A percentile compares a stretch with the other conserved stretches of the same genome.
phyloP scores from a whole-genome alignment of 2,797 vertebrate species.

The Sciurus vulgaris region DNA sequence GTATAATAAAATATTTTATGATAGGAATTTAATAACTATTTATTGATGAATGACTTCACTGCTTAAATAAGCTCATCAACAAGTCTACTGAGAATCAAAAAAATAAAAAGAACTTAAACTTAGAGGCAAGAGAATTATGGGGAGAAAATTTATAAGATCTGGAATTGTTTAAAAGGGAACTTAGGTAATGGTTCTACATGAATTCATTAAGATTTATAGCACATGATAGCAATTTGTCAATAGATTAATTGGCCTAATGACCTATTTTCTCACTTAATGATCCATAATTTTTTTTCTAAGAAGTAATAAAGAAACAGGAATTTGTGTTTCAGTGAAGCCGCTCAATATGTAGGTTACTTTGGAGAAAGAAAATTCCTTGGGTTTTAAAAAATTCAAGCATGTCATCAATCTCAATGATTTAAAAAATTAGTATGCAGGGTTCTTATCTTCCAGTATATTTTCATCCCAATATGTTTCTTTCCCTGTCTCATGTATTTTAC shows the following conservation, averaged over 20 bases:
- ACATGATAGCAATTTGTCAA: slow-evolving; percentile 13
- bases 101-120: neutral
- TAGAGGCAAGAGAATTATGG: slow-evolving; percentile 9
- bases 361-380: neutral
- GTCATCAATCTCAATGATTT: neutral
- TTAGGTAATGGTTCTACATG: slow-evolving; percentile 18
- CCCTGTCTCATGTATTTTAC: neutral
- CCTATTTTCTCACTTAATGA: slow-evolving; percentile 34
- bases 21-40: slow-evolving; percentile 11
- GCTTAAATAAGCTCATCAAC: neutral
- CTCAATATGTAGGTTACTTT: slow-evolving; percentile 2
- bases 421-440: no score
- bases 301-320: slow-evolving; percentile 11
- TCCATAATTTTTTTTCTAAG: slow-evolving; percentile 38
- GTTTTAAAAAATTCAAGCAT: neutral
- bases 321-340: neutral
- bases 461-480: neutral
- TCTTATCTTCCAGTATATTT: slow-evolving; percentile 32
- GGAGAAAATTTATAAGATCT: slow-evolving; percentile 31
- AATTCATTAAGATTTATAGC: slow-evolving; percentile 62
- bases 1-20: slow-evolving; percentile 46
- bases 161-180: slow-evolving; percentile 59
- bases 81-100: neutral
- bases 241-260: slow-evolving; percentile 37
- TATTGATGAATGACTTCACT: slow-evolving; percentile 7